Evolutionary conservation across 1,140 invertebrate species (phyloP), one percentile per base, ranked within the genome.

Genomic region (Luehdorfia chinensis): DNA sequence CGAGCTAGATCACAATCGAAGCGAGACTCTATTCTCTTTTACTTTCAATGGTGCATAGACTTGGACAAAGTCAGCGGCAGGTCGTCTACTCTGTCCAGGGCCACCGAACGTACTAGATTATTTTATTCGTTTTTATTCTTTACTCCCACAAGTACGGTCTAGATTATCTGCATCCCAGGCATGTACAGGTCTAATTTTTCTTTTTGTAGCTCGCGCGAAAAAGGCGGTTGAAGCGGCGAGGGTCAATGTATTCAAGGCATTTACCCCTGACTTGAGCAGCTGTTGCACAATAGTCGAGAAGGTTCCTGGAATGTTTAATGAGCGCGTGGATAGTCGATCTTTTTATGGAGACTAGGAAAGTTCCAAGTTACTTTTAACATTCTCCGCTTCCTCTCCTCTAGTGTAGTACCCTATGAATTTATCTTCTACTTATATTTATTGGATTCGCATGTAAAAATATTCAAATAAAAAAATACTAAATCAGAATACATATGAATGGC

Each of bases 281-380:
- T 83, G 78, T 85, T 81, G 78, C 76, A 79, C 81, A 83, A 83
- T 78, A 83, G 70, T 68, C 61, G 45, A 73, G 65, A 80, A 66
- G 52, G 75, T 75, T 79, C 68, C 65, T 71, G 54, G 74, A 74
- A 75, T 73, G 55, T 62, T 50, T 30, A 47, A 31, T 27, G 46
- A 56, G 51, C 49, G 51, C 64, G 59, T 62, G 58, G 54, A 55
- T 66, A 56, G 67, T 61, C 56, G 43, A 46, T 43, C 64, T 73
- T 70, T 74, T 65, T 79, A 68, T 75, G 64, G 52, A 19, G 18
- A 36, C 28, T 4, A 21, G 21, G 39, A 43, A 43, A 43, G 39
- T 30, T 28, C 28, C 39, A 16, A 43, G 39, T n/a, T 43, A 43
- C 28, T 30, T 43, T 18, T 43, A 43, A 43, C 21, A 39, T 28